Percentiles rank a stretch among this genome's conserved stretches.
phyloP scores from a whole-genome alignment of 2,797 vertebrate species.

The Myotis planiceps region DNA sequence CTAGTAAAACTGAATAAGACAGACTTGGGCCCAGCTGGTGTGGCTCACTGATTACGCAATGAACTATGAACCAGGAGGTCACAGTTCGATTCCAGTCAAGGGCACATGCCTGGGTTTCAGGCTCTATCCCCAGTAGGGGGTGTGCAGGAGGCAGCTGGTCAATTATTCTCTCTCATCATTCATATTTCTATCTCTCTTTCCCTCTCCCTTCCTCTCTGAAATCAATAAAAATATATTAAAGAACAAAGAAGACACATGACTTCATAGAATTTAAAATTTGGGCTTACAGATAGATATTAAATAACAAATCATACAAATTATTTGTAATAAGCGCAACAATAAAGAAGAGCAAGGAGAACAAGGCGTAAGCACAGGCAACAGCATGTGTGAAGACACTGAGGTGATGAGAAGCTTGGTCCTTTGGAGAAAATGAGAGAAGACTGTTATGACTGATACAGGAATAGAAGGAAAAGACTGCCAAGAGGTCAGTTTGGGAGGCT shows the following conservation, averaged over 20 bases:
- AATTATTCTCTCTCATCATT: too few relatives aligned
- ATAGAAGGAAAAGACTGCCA: not conserved
- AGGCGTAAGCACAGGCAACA: not conserved
- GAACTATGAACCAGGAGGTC: too few relatives aligned
- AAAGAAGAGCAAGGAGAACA: not conserved
- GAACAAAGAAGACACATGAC: not conserved
- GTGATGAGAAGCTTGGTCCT: not conserved
- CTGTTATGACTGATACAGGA: not conserved
- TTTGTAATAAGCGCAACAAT: not conserved
- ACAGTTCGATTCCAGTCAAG: too few relatives aligned
- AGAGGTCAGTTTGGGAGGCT: not conserved
- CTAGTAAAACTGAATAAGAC: not conserved
- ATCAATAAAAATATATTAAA: too few relatives aligned
- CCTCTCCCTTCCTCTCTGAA: too few relatives aligned
- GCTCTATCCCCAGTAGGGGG: too few relatives aligned
- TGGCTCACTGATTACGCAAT: too few relatives aligned
- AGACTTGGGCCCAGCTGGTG: not conserved
- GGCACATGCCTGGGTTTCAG: too few relatives aligned
- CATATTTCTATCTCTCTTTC: too few relatives aligned
- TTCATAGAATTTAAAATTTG: not conserved
- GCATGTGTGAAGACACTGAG: not conserved
- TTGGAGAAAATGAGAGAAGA: not conserved
- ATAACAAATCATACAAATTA: not conserved
- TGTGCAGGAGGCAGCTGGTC: too few relatives aligned
- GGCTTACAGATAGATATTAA: not conserved